Conservation (phyloP, 2,888 invertebrate species). For the Carcina quercana region DNA sequence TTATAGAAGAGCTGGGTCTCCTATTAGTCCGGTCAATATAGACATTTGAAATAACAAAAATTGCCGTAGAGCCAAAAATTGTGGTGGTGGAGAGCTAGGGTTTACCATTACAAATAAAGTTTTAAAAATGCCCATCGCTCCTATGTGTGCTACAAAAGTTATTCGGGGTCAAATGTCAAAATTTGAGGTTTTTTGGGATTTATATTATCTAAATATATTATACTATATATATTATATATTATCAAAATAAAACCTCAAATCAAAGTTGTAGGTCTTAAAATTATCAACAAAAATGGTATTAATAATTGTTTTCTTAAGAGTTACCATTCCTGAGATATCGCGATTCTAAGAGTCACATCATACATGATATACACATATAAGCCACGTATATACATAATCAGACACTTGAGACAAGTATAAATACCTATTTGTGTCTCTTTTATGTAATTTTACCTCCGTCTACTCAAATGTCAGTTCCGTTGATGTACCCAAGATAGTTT, state of each 20-base stretch:
- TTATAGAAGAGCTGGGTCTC: no score
- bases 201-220: no score
- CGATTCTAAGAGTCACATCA: slow-evolving; percentile 11
- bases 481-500: no score
- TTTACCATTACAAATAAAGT: slow-evolving; percentile 8
- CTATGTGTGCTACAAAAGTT: slow-evolving; percentile 4
- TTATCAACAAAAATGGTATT: slow-evolving; percentile 14
- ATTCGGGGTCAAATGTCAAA: slow-evolving; percentile 12
- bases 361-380: slow-evolving; percentile 6
- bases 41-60: slow-evolving; percentile 3
- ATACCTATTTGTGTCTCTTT: no score
- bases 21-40: slow-evolving; percentile 11
- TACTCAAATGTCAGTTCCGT: no score
- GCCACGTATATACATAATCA: slow-evolving; percentile 9
- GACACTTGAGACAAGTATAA: slow-evolving; percentile 9
- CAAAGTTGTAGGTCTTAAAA: slow-evolving; percentile 12
- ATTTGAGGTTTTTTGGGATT: slow-evolving; percentile 14
- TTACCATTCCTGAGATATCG: no score
- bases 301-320: slow-evolving; percentile 12
- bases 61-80: no score
- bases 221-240: no score
- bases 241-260: slow-evolving; percentile 11
- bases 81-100: slow-evolving; percentile 7
- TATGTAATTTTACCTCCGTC: no score
- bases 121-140: slow-evolving; percentile 5